Base-by-base conservation (phyloP, 2,797 vertebrate species). In the Onychomys torridus region DNA sequence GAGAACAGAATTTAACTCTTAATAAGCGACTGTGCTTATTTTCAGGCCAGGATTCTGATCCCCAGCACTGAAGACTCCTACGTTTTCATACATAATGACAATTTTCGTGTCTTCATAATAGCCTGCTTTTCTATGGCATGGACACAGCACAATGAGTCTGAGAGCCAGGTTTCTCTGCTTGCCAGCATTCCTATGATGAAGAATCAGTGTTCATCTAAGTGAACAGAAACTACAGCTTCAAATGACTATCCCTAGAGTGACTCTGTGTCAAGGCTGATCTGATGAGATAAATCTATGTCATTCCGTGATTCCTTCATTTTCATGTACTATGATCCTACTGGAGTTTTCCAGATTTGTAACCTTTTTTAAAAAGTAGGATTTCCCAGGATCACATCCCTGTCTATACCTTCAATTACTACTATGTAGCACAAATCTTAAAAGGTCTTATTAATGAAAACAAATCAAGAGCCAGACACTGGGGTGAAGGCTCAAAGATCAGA, bases 51-150 rank as follows among this genome's bases (percentile, higher is more conserved):
- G 19, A 40, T 5, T 55, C 23, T 81, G 9, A 7, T 61, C 16
- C 63, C 37, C 19, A 19, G 11, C 57, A 65, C 14, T 46, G 21
- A 59, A 46, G 65, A 11, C 16, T 3, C 7, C 32, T 9, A 52
- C 0, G 6, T 0, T 4, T 23, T 46, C 25, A 16, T 21, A 27
- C 0, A 0, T 46, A n/a, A 32, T 34, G 32, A 19, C 6, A 59
- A 25, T n/a, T 73, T 75, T 77, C 1, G 6, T 8, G 4, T 57
- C 29, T 55, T 75, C 16, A 0, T 46, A n/a, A 37, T 25, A n/a
- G 13, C 32, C 19, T 6, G 0, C 0, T 7, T 79, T 17, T 67
- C 4, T 27, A 4, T 83, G 49, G 34, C 23, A 9, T 21, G 27
- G n/a, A 9, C 5, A n/a, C 21, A 6, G 8, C 7, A 65, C 75